Base-by-base conservation (phyloP, 2,888 invertebrate genomes). In the Hirudinaria manillensis region DNA sequence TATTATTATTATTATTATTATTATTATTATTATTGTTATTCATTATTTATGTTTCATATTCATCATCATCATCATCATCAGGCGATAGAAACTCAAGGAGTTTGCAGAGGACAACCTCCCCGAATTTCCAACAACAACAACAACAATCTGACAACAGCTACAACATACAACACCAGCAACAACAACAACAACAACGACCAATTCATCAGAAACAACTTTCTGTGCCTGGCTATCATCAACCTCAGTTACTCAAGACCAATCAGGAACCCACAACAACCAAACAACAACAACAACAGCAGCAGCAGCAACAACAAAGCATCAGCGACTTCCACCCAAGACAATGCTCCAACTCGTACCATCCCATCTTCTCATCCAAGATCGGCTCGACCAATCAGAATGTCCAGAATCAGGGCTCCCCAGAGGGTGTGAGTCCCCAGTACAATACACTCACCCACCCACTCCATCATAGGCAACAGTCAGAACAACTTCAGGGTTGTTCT, bases 221-320 rank as follows among this genome's bases (percentile, higher is more conserved):
- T 6, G 3, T 10, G 21, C 36, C 36, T 21, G 45, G 21, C 0
- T 29, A 70, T 10, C 51, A 16, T 34, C 70, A 16, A 68, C 51
- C 45, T 24, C 29, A 36, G 24, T 4, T 19, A 53, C 3, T 7
- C 19, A 16, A 61, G 21, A 61, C 61, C 19, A n/a, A 61, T 1
- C 61, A 61, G 61, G 61, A 27, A n/a, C 13, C 29, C 29, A 10
- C 6, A 29, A 2, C 68, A 66, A 66, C 16, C 13, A 38, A 71
- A 71, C 71, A 71, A 71, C 36, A 71, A 71, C 71, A 71, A 21
- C 71, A 51, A n/a, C 21, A 6, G 4, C n/a, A 34, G n/a, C 7
- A n/a, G 13, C 72, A 72, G 21, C 53, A 55, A 55, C 55, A 45
- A 51, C 71, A 27, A 24, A 70, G 34, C 34, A 32, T 29, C 29